Conservation (phyloP, 2,888 invertebrate species). For the Cristatella mucedo region DNA sequence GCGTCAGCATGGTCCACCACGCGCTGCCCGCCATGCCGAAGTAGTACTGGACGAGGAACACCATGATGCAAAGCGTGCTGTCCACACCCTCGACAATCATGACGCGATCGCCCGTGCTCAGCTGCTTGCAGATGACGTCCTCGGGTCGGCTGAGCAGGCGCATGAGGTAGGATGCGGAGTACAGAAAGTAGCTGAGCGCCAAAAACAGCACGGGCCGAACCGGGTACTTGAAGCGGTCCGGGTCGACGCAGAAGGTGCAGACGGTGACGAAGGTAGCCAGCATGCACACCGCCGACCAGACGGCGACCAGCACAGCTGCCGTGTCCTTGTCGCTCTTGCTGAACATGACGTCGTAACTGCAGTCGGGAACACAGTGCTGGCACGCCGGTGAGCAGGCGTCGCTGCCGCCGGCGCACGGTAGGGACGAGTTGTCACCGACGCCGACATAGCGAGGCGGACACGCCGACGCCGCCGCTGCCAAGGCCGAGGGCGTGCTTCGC, state of each 20-base stretch:
- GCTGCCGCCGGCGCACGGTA: background rate
- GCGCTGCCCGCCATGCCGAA: conserved; percentile 61
- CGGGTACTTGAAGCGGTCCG: conserved; percentile 39
- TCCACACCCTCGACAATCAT: conserved; percentile 42
- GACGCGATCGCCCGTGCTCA: conserved; percentile 38
- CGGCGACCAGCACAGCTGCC: conserved; percentile 57
- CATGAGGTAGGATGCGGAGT: conserved; percentile 38
- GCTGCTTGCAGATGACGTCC: conserved; percentile 45
- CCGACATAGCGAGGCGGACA: conserved; percentile 29
- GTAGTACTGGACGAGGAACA: conserved; percentile 58
- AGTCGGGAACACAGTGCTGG: conserved; percentile 37
- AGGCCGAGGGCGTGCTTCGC: conserved; percentile 7
- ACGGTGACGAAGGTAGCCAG: conserved; percentile 37
- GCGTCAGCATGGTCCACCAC: conserved; percentile 43
- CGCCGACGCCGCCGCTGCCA: conserved; percentile 6
- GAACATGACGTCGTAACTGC: conserved; percentile 54
- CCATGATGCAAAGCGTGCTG: conserved; percentile 50
- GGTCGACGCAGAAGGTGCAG: conserved; percentile 37
- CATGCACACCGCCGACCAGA: conserved; percentile 60
- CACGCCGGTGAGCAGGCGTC: conserved; percentile 16
- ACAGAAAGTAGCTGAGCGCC: conserved; percentile 37
- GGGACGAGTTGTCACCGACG: conserved; percentile 22
- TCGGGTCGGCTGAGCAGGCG: conserved; percentile 30
- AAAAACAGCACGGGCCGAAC: conserved; percentile 40
- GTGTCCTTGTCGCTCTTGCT: conserved; percentile 51